Conservation (phyloP, 2,113 vertebrate species). For the Nerophis ophidion region DNA sequence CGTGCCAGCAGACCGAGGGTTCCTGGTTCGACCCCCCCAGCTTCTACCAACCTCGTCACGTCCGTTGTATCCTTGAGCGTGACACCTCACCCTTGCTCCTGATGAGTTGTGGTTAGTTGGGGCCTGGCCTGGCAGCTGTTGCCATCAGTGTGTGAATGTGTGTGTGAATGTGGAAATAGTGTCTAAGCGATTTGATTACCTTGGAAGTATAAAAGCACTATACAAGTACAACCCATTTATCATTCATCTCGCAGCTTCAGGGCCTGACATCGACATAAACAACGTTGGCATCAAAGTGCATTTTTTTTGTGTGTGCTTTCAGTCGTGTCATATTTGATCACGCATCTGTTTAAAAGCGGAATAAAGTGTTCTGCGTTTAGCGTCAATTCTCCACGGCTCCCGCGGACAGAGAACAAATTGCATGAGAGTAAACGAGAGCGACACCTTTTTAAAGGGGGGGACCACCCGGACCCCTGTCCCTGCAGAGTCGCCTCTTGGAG, state of each 20-base stretch:
- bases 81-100: no score
- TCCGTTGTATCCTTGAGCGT: no score
- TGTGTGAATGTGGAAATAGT: no score
- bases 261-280: not conserved
- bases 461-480: slow-evolving; percentile 14
- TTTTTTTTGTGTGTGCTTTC: not conserved
- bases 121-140: no score
- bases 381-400: not conserved
- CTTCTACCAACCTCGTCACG: no score
- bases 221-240: no score
- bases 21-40: no score
- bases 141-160: no score
- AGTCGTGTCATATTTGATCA: not conserved
- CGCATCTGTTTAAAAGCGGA: not conserved
- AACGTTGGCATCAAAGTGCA: not conserved
- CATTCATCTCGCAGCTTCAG: not conserved
- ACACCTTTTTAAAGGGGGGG: slow-evolving; percentile 1
- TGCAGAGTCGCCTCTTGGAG: slow-evolving; percentile 31
- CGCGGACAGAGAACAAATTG: slow-evolving; percentile 9
- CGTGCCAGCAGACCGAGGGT: no score
- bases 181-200: no score
- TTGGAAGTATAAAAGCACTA: no score
- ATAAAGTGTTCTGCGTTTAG: not conserved
- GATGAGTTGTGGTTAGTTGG: no score
- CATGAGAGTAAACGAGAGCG: slow-evolving; percentile 6